These are phyloP conservation scores for Oligia strigilis DNA, from an alignment of 2,888 invertebrate species.

Conservation along the genomic window DNA sequence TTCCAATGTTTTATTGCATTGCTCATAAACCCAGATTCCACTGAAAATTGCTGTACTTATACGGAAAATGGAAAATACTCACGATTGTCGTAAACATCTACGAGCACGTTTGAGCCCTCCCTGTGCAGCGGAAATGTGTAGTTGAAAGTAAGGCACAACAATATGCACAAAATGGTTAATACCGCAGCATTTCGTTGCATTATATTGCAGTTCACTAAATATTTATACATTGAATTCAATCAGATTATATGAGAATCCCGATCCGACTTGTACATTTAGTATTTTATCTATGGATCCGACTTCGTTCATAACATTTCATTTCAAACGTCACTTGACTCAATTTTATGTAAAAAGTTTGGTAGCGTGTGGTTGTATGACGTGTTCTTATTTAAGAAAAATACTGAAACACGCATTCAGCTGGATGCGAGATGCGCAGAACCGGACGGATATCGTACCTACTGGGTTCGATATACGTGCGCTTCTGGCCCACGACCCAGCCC, in stretches of 20 bases:
- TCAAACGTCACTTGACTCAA: background rate
- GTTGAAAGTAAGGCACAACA: constrained; percentile 80
- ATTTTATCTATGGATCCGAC: too few species aligned
- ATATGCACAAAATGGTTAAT: constrained; percentile 74
- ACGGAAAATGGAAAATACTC: constrained; percentile 28
- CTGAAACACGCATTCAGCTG: background rate
- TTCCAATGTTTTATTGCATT: background rate
- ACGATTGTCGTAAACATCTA: constrained; percentile 50
- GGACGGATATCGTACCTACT: too few species aligned
- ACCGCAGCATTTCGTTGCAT: constrained; percentile 78
- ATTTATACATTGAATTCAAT: constrained; percentile 54
- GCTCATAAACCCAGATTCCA: constrained; percentile 3
- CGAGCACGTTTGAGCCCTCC: constrained; percentile 63
- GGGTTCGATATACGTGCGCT: too few species aligned
- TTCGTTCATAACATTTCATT: background rate
- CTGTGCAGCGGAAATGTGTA: constrained; percentile 82
- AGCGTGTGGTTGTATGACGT: background rate
- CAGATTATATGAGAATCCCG: constrained; percentile 16
- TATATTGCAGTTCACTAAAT: constrained; percentile 55
- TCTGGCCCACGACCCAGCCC: too few species aligned
- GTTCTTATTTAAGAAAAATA: background rate
- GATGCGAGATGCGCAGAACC: too few species aligned
- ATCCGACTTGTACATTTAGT: too few species aligned
- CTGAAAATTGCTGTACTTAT: background rate
- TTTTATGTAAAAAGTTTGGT: constrained; percentile 31